These are phyloP conservation scores for Dipodomys ordii DNA, from an alignment of 2,113 vertebrate genomes.

Conservation along the genomic window DNA sequence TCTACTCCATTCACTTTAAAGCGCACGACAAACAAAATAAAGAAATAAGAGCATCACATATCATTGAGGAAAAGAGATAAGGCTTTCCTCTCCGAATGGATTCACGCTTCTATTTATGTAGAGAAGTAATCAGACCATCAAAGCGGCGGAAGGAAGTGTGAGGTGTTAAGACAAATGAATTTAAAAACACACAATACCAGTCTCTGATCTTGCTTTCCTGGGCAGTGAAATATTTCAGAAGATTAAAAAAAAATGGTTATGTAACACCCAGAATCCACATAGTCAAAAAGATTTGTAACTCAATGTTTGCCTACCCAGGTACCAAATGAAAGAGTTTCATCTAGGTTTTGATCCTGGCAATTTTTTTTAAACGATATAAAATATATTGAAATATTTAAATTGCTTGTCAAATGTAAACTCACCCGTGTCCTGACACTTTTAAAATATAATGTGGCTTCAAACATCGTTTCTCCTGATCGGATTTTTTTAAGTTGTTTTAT, in stretches of 20 bases:
- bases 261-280: conserved; percentile 68
- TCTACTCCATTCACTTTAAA: conserved; percentile 63
- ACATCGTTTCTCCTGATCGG: conserved; percentile 82
- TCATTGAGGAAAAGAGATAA: conserved; percentile 63
- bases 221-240: conserved; percentile 81
- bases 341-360: conserved; percentile 80
- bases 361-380: conserved; percentile 78
- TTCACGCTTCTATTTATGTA: conserved; percentile 66
- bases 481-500: conserved; percentile 84
- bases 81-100: conserved; percentile 22
- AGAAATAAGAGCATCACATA: not conserved
- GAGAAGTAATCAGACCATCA: conserved; percentile 69
- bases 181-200: conserved; percentile 72
- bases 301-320: conserved; percentile 71
- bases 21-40: not conserved
- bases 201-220: conserved; percentile 67
- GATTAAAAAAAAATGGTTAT: conserved; percentile 78
- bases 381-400: conserved; percentile 86
- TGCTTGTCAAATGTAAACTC: conserved; percentile 84
- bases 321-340: conserved; percentile 83
- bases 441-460: conserved; percentile 85
- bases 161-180: conserved; percentile 80
- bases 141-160: conserved; percentile 65
- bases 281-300: conserved; percentile 77
- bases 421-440: conserved; percentile 81